Conservation (phyloP, 1,140 invertebrate species). For the Rhagoletis zephyria region DNA sequence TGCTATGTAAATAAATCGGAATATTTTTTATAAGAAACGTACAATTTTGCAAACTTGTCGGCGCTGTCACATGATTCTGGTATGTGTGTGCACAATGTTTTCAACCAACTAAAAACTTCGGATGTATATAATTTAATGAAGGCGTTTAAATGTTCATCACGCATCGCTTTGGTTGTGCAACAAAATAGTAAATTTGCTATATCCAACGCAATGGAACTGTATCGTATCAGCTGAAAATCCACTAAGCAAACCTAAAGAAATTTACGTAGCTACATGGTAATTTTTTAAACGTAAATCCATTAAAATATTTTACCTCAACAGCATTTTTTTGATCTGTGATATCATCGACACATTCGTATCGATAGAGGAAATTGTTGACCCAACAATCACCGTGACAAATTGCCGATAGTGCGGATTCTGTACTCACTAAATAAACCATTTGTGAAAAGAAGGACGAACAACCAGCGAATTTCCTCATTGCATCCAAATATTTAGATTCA, state of each 20-base stretch:
- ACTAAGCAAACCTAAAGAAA: conserved; percentile 78
- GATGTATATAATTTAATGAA: conserved; percentile 76
- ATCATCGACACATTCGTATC: conserved; percentile 73
- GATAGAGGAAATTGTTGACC: conserved; percentile 83
- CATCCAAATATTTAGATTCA: conserved; percentile 77
- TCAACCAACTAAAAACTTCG: conserved; percentile 74
- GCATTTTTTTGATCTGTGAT: conserved; percentile 71
- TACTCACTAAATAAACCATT: conserved; percentile 79
- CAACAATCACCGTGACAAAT: conserved; percentile 84
- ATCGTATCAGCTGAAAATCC: conserved; percentile 81
- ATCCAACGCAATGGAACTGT: conserved; percentile 81
- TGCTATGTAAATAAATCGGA: background rate
- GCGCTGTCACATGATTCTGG: conserved; percentile 71
- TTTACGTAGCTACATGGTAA: conserved; percentile 3
- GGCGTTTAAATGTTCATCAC: conserved; percentile 76
- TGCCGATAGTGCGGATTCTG: conserved; percentile 78
- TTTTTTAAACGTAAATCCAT: background rate
- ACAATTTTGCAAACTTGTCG: conserved; percentile 77
- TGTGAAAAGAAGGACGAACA: conserved; percentile 80
- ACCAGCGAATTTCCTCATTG: conserved; percentile 77
- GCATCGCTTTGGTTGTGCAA: conserved; percentile 78
- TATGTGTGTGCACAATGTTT: conserved; percentile 71
- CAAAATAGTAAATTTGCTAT: conserved; percentile 80
- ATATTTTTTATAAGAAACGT: conserved; percentile 55
- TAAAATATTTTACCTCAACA: conserved; percentile 58